A percentile compares a stretch with the other conserved stretches of the same genome.
Conservation (phyloP, 2,113 vertebrate species). For the Brevimyrus niger region DNA sequence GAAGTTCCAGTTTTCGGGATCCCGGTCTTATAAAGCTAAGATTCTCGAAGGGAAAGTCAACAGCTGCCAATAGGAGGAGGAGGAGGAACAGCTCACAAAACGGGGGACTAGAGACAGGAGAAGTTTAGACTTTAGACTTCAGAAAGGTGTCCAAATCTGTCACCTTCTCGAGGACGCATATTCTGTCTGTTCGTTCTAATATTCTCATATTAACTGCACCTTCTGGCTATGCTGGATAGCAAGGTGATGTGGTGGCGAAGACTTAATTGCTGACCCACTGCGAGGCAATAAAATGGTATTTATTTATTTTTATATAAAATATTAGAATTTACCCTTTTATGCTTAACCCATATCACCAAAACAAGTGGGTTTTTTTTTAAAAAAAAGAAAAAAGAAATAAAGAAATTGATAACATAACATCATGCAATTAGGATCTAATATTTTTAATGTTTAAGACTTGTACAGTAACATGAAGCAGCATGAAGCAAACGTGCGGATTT, state of each 20-base stretch:
- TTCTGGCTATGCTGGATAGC: neutral
- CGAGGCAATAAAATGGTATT: neutral
- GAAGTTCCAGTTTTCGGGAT: neutral
- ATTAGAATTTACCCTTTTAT: neutral
- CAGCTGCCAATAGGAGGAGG: neutral
- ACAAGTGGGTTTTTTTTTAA: neutral
- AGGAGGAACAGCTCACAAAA: neutral
- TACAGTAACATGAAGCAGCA: neutral
- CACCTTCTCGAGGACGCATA: neutral
- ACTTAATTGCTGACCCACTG: neutral
- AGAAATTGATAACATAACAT: neutral
- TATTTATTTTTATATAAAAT: neutral
- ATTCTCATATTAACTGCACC: neutral
- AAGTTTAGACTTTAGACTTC: neutral
- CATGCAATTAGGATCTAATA: neutral
- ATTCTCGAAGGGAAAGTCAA: slow-evolving; percentile 60
- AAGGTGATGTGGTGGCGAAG: neutral
- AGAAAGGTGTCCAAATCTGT: neutral
- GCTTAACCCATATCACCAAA: neutral
- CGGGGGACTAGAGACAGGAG: neutral
- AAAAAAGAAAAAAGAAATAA: neutral
- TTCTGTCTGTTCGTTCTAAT: neutral
- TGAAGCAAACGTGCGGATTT: neutral
- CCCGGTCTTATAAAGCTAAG: slow-evolving; percentile 71
- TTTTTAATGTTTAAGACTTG: neutral